Base-by-base conservation (phyloP, 2,888 invertebrate species). In the Empis stercorea region DNA sequence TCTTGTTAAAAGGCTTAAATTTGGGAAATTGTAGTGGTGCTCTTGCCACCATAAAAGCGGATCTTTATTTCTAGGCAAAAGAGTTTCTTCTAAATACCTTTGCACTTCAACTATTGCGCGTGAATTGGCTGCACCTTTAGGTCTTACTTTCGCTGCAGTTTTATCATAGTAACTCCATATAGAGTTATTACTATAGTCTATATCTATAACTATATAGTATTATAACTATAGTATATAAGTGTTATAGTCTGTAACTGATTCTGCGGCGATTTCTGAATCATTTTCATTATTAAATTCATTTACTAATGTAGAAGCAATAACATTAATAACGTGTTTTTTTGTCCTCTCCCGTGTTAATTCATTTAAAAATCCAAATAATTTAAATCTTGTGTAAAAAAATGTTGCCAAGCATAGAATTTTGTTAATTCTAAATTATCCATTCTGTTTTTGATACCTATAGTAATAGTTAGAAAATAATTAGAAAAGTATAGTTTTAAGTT, bases 81-180 rank as follows among this genome's bases (percentile, higher is more conserved):
- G 46, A 37, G 41, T 34, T 34, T 47, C 51, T 30, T 51, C 49
- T 15, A 49, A 38, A 44, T 51, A 49, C 10, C 47, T 11, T 30
- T 47, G 32, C 10, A 49, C 48, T 38, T 50, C 50, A 11, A 50
- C 36, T 30, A 48, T 45, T 20, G 47, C 45, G 4, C 49, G 32
- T 32, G 45, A 45, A 17, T 13, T 36, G 15, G 16, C 30, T 17
- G 47, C 47, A 10, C 43, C 44, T 17, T 17, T 47, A 9, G 47
- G 47, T 43, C 43, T 38, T 6, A 40, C 11, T 32, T 44, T 23
- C 11, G 47, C 20, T 1, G 39, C n/a, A n/a, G n/a, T n/a, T n/a
- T n/a, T n/a, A n/a, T n/a, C n/a, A n/a, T 43, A 14, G 37, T 43
- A 23, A 30, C 39, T 17, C 40, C 50, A 48, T 45, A 50, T 30